A percentile compares a stretch with the other conserved stretches of the same genome.
Conservation (phyloP, 2,113 vertebrate species). For the Falcunculus frontatus region DNA sequence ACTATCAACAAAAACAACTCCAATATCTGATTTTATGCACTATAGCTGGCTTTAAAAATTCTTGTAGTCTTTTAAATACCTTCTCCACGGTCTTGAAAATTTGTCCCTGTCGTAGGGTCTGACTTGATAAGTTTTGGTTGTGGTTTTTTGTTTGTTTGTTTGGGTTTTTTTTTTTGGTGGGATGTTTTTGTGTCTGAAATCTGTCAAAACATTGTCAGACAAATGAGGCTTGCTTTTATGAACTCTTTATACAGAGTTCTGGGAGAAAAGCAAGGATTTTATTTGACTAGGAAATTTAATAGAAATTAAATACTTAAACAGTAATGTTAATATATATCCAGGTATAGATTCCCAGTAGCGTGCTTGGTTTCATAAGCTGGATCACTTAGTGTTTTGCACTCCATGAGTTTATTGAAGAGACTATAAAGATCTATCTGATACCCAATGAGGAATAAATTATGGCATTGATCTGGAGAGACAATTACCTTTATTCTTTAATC, state of each 20-base stretch:
- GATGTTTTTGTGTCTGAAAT: neutral
- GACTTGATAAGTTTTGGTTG: neutral
- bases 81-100: neutral
- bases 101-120: neutral
- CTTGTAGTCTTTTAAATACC: neutral
- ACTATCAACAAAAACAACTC: neutral
- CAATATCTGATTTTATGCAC: neutral
- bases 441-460: neutral
- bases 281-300: neutral
- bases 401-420: neutral
- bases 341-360: neutral
- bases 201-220: neutral
- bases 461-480: neutral
- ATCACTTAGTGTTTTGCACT: neutral
- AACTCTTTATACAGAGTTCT: neutral
- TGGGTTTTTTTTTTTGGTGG: too few relatives aligned
- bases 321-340: neutral
- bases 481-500: constrained; percentile 1
- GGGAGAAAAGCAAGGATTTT: neutral
- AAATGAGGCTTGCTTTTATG: neutral
- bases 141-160: neutral
- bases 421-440: neutral
- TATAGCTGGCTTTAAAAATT: neutral
- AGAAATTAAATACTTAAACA: neutral
- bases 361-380: neutral